Conservation (phyloP, 1,140 invertebrate genomes). For the Rhagoletis zephyria region DNA sequence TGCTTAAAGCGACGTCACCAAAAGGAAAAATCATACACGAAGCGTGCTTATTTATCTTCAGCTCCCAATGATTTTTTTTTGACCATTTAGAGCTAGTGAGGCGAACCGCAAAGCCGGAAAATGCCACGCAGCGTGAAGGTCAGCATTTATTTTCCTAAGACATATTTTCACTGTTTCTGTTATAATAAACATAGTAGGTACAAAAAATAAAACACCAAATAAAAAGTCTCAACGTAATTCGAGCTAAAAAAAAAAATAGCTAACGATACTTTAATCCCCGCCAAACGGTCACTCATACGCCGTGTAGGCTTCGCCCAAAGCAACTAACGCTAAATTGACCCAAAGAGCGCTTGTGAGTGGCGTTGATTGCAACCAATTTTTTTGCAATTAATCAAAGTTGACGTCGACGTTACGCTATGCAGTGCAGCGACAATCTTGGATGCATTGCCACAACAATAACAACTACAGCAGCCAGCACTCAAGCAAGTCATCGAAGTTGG, state of each 20-base stretch:
- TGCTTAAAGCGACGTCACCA: no score
- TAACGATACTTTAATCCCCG: not conserved
- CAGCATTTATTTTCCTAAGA: no score
- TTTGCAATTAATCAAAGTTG: slow-evolving; percentile 30
- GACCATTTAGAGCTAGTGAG: no score
- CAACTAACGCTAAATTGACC: not conserved
- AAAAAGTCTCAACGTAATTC: not conserved
- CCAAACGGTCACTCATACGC: slow-evolving; percentile 18
- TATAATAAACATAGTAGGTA: no score
- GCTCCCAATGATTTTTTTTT: no score
- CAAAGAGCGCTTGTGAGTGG: not conserved
- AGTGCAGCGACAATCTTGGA: not conserved
- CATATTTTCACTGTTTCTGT: no score
- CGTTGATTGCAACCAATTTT: not conserved
- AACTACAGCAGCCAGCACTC: slow-evolving; percentile 4
- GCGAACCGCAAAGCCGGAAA: no score
- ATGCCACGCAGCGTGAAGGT: no score
- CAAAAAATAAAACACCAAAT: not conserved
- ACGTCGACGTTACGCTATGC: not conserved
- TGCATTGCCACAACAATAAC: not conserved
- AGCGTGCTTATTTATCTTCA: no score
- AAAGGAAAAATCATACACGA: no score
- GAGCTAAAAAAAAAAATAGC: not conserved
- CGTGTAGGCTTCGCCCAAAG: not conserved
- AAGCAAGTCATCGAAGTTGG: slow-evolving; percentile 14